phyloP scores from a whole-genome alignment of 1,140 invertebrate species.

The Bombus confusus region DNA sequence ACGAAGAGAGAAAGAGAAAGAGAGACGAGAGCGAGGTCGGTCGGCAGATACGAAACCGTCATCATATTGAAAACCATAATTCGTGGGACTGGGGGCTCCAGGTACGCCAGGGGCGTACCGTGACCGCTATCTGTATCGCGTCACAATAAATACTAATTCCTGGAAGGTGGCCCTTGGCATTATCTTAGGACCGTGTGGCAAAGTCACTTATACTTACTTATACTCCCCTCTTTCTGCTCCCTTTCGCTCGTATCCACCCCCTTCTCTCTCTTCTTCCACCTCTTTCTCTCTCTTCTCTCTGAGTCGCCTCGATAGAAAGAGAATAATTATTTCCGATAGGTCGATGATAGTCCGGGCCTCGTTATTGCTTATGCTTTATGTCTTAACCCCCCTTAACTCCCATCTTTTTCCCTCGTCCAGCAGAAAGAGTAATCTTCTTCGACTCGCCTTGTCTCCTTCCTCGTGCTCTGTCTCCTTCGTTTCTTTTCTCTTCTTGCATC shows the following conservation, averaged over 20 bases:
- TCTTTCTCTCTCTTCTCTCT: background rate
- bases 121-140: slow-evolving; percentile 80
- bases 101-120: slow-evolving; percentile 70
- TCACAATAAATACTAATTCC: slow-evolving; percentile 83
- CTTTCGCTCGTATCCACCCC: slow-evolving; percentile 28
- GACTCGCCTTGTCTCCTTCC: background rate
- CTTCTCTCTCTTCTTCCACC: background rate
- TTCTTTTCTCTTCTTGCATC: background rate
- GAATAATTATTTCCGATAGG: slow-evolving; percentile 81
- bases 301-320: slow-evolving; percentile 72
- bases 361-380: slow-evolving; percentile 77
- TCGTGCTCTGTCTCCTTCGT: background rate
- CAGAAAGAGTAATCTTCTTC: background rate
- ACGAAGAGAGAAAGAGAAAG: slow-evolving; percentile 11
- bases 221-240: slow-evolving; percentile 54
- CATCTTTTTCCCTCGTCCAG: background rate
- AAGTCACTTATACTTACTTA: slow-evolving; percentile 80
- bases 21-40: slow-evolving; percentile 40
- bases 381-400: background rate
- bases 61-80: slow-evolving; percentile 83
- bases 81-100: slow-evolving; percentile 72
- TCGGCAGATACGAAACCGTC: slow-evolving; percentile 77
- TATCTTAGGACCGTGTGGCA: slow-evolving; percentile 75
- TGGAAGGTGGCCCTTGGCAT: slow-evolving; percentile 78
- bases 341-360: slow-evolving; percentile 46